A percentile compares a stretch with the other conserved stretches of the same genome.
These are phyloP conservation scores for Perccottus glenii DNA, from an alignment of 2,113 vertebrate genomes.

Conservation along the genomic window DNA sequence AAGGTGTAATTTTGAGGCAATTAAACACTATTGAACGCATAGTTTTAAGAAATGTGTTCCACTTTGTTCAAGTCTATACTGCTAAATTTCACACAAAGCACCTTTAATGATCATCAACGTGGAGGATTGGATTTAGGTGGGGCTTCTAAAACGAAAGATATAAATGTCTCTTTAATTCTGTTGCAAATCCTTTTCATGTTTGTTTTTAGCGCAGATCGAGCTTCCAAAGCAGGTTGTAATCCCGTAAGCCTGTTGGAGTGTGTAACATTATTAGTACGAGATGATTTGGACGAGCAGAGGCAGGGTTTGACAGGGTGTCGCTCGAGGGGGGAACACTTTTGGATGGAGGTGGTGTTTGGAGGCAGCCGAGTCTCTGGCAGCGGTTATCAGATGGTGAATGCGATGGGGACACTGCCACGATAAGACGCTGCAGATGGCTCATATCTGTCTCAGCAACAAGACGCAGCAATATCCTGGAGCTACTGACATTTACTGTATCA, in stretches of 20 bases:
- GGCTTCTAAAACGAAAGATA: conserved; percentile 31
- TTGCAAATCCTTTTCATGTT: conserved; percentile 47
- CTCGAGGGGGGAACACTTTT: conserved; percentile 43
- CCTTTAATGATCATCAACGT: conserved; percentile 25
- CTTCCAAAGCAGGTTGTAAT: conserved; percentile 64
- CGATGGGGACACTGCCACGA: conserved; percentile 39
- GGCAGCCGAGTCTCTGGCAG: conserved; percentile 49
- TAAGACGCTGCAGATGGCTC: conserved; percentile 48
- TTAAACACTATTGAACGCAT: neutral
- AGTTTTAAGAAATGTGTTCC: neutral
- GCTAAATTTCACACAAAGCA: conserved; percentile 13
- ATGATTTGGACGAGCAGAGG: conserved; percentile 54
- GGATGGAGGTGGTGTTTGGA: conserved; percentile 50
- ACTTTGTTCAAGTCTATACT: neutral
- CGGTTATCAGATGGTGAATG: conserved; percentile 48
- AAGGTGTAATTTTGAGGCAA: too few species aligned
- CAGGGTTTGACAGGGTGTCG: conserved; percentile 56
- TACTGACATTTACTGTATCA: conserved; percentile 44
- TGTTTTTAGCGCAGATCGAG: conserved; percentile 57
- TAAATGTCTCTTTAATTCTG: conserved; percentile 43
- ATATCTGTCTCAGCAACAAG: conserved; percentile 30
- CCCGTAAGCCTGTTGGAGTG: conserved; percentile 62
- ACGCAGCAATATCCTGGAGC: conserved; percentile 42
- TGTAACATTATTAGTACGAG: conserved; percentile 66
- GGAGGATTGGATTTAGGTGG: conserved; percentile 24